These are phyloP conservation scores for Siniperca scherzeri DNA, from an alignment of 2,797 vertebrate species.

Conservation along the genomic window DNA sequence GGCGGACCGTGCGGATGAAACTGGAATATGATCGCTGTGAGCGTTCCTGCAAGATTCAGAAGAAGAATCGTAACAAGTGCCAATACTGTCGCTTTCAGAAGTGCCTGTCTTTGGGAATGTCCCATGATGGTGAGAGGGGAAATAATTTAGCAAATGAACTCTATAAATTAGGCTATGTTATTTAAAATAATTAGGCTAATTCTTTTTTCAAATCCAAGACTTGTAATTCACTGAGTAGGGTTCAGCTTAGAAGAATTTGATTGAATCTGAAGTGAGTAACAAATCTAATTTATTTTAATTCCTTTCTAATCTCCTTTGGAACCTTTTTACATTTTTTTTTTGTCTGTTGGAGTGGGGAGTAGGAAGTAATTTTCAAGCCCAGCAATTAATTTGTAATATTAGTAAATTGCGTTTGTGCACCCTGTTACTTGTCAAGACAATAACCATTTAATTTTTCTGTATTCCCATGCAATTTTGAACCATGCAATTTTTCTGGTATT, in stretches of 20 bases:
- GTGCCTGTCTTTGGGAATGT: slow-evolving; percentile 98
- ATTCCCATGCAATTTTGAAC: neutral
- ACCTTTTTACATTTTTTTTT: neutral
- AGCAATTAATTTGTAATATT: neutral
- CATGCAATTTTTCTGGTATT: neutral
- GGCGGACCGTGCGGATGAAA: slow-evolving; percentile 98
- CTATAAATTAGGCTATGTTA: neutral
- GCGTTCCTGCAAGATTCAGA: slow-evolving; percentile 96
- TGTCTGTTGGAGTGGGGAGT: neutral
- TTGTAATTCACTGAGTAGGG: neutral
- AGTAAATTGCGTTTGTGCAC: neutral
- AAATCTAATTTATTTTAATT: slow-evolving; percentile 10
- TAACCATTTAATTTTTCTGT: neutral
- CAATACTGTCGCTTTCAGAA: slow-evolving; percentile 99
- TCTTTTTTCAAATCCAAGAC: neutral
- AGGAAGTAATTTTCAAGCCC: neutral
- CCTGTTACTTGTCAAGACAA: neutral
- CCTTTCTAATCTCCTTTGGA: slow-evolving; percentile 4
- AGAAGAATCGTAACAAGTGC: slow-evolving; percentile 99
- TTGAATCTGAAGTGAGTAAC: neutral
- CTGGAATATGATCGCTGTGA: slow-evolving; percentile 97
- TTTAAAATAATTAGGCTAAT: neutral
- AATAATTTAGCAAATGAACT: neutral
- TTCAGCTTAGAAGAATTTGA: neutral
- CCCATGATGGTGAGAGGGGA: slow-evolving; percentile 93